A percentile compares a stretch with the other conserved stretches of the same genome.
Conservation (phyloP, 2,888 invertebrate species). For the Trissolcus japonicus region DNA sequence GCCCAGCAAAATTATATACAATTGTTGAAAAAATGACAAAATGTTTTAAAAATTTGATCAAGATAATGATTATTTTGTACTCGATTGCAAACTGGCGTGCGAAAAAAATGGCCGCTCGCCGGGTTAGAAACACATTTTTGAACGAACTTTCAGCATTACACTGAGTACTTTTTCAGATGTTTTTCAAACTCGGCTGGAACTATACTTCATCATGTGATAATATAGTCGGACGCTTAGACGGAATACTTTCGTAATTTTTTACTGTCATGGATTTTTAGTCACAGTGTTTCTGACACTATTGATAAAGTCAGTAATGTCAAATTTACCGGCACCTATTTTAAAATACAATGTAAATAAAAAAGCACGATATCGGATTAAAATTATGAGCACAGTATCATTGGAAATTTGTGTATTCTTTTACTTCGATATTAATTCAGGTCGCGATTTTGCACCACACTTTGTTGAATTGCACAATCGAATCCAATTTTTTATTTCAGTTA, state of each 20-base stretch:
- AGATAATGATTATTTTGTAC: background rate
- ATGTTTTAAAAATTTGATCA: background rate
- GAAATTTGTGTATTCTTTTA: constrained; percentile 26
- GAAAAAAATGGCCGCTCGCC: no score
- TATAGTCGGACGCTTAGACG: constrained; percentile 33
- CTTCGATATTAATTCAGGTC: background rate
- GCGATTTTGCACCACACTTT: background rate
- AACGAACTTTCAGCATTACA: constrained; percentile 25
- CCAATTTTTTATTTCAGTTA: background rate
- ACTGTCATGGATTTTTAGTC: constrained; percentile 11
- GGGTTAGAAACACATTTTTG: no score
- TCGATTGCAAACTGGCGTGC: background rate
- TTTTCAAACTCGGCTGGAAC: constrained; percentile 28
- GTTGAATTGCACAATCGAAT: background rate
- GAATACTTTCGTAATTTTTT: constrained; percentile 43
- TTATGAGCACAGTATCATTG: constrained; percentile 1
- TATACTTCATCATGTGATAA: constrained; percentile 53
- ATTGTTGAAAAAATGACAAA: no score
- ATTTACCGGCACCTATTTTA: constrained; percentile 48
- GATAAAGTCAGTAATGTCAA: constrained; percentile 42
- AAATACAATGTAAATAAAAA: constrained; percentile 35
- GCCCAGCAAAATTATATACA: no score
- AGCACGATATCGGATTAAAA: constrained; percentile 11
- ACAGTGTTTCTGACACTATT: constrained; percentile 44
- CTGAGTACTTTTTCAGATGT: constrained; percentile 36